These are phyloP conservation scores for Penaeus indicus DNA, from an alignment of 1,140 invertebrate genomes.

Conservation along the genomic window DNA sequence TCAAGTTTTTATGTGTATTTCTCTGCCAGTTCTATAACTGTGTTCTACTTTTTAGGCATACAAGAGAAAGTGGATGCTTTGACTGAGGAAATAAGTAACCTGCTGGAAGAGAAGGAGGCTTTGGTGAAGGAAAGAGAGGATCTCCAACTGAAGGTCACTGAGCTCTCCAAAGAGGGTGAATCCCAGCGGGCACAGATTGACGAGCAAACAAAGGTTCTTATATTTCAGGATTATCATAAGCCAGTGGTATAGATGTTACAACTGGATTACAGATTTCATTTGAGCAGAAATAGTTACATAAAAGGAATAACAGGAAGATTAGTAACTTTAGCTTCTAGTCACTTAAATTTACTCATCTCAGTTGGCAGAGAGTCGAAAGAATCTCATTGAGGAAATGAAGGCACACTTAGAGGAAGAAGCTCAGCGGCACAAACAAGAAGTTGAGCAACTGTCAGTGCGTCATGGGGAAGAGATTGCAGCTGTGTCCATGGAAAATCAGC, in stretches of 20 bases:
- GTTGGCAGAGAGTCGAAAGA: constrained; percentile 41
- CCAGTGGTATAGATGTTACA: neutral
- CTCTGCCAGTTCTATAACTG: too few relatives aligned
- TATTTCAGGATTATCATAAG: neutral
- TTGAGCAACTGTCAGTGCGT: constrained; percentile 9
- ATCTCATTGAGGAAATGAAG: constrained; percentile 53
- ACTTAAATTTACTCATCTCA: neutral
- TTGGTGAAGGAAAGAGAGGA: constrained; percentile 16
- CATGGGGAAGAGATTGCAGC: constrained; percentile 35
- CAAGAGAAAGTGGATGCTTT: constrained; percentile 18
- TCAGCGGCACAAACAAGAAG: constrained; percentile 28
- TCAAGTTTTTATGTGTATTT: too few relatives aligned
- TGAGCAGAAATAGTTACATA: neutral
- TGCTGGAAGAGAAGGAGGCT: neutral
- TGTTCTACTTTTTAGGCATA: neutral
- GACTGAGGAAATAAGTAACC: neutral
- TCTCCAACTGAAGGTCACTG: constrained; percentile 9
- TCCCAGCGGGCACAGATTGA: neutral
- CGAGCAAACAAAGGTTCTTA: constrained; percentile 48
- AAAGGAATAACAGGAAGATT: neutral
- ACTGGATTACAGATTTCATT: neutral
- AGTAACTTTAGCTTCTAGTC: neutral
- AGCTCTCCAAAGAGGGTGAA: neutral
- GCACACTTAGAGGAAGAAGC: constrained; percentile 42
- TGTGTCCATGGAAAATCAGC: constrained; percentile 29